A percentile compares a stretch with the other conserved stretches of the same genome.
Evolutionary conservation across 2,797 vertebrate genomes (phyloP).

Genomic region (Anguilla marmorata): DNA sequence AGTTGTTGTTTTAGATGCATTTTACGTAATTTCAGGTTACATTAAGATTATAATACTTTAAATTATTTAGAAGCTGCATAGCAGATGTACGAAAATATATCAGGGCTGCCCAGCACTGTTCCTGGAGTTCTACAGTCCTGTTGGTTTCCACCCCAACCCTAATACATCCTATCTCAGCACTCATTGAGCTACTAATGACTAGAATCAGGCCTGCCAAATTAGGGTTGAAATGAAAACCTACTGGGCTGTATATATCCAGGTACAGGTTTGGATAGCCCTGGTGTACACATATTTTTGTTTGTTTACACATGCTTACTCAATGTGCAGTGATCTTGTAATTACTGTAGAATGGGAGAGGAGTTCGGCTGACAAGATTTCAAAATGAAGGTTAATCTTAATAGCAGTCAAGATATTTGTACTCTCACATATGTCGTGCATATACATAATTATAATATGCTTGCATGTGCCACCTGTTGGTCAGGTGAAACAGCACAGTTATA

Average conservation of each 20-base stretch:
- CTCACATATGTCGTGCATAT: background rate
- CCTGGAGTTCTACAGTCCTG: background rate
- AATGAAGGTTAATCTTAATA: background rate
- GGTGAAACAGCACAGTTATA: constrained; percentile 8
- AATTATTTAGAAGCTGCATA: background rate
- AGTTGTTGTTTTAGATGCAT: background rate
- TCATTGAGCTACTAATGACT: too few relatives aligned
- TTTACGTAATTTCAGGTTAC: background rate
- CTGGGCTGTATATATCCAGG: too few relatives aligned
- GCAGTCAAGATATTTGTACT: background rate
- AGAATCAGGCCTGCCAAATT: background rate
- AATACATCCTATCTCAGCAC: background rate
- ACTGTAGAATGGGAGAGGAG: background rate
- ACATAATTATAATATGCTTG: constrained; percentile 4
- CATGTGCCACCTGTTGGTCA: constrained; percentile 36
- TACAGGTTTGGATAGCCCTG: too few relatives aligned
- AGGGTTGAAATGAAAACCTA: too few relatives aligned
- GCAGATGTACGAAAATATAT: background rate
- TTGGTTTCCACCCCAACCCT: background rate
- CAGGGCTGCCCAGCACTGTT: background rate
- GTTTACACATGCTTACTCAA: background rate
- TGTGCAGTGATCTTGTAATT: background rate
- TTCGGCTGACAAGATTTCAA: background rate
- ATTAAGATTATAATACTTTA: background rate
- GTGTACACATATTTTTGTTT: background rate